Evolutionary conservation across 1,140 invertebrate species (phyloP), one percentile per base, ranked within the genome.

Genomic region (Parasteatoda tepidariorum): DNA sequence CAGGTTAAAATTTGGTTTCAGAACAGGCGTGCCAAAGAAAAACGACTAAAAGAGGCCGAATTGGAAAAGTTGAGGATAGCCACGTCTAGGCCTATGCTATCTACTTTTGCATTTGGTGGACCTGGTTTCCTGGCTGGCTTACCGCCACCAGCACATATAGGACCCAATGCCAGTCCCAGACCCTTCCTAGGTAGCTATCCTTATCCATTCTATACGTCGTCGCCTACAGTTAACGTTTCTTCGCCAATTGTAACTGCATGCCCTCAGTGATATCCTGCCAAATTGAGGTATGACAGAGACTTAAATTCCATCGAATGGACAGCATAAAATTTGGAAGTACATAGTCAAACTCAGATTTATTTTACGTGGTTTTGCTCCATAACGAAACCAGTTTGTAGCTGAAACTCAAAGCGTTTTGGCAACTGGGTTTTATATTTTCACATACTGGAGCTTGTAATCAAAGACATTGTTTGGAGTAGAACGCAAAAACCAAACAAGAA

Each of bases 21-120:
- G 87, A 92, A 92, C 85, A 84, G 91, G 5, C 87, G 91, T 61
- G 92, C 92, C 85, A 92, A 92, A 86, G 90, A 90, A 81, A 90
- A 90, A 84, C 84, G 88, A 18, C 86, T 88, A 7, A 86, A 88
- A 38, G 88, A 89, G 84, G 89, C 89, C 1, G 89, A 90, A 85
- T 85, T 90, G 64, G 89, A 90, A 76, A 89, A 89, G 11, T 87
- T 89, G 24, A 89, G 89, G 48, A 88, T 90, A 88, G 85, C 81
- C 4, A 30, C 54, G 1, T 81, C 83, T 7, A 82, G 85, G 26
- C 83, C 84, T 28, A 54, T 84, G n/a, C n/a, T 79, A 5, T 41
- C 74, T 13, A 33, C 57, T 31, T 84, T 79, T 24, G 55, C 55
- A n/a, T 71, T 84, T 7, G 67, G 57, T 11, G 38, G n/a, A n/a